A percentile compares a stretch with the other conserved stretches of the same genome.
Conservation (phyloP, 2,888 invertebrate species). For the Geophilus truncorum region DNA sequence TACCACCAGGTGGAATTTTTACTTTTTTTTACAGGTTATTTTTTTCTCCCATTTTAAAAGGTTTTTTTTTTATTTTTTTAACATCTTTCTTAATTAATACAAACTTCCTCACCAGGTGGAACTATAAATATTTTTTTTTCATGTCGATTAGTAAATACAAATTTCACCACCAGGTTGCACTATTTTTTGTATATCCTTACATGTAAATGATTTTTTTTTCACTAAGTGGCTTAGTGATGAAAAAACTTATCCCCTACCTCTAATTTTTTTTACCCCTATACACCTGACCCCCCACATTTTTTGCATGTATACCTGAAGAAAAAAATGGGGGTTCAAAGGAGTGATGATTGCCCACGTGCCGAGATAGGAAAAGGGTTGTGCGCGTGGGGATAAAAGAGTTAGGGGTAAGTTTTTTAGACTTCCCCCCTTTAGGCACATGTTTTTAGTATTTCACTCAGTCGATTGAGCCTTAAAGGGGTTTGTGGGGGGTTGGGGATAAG, state of each 20-base stretch:
- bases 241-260: not conserved
- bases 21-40: not conserved
- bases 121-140: no score
- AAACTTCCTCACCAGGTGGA: no score
- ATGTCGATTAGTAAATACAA: no score
- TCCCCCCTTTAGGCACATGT: not conserved
- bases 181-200: no score
- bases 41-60: no score
- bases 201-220: not conserved
- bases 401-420: not conserved
- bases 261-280: not conserved
- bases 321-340: not conserved
- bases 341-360: conserved; percentile 15
- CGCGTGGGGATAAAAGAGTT: not conserved
- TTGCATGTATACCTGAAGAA: not conserved
- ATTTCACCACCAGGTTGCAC: no score
- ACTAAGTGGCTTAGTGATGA: not conserved
- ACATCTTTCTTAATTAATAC: no score
- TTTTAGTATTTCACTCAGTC: not conserved
- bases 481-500: not conserved
- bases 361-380: not conserved
- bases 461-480: conserved; percentile 8
- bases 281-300: not conserved
- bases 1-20: not conserved
- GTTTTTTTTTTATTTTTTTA: no score